Evolutionary conservation across 2,113 vertebrate species (phyloP).

Genomic region (Lutjanus erythropterus): DNA sequence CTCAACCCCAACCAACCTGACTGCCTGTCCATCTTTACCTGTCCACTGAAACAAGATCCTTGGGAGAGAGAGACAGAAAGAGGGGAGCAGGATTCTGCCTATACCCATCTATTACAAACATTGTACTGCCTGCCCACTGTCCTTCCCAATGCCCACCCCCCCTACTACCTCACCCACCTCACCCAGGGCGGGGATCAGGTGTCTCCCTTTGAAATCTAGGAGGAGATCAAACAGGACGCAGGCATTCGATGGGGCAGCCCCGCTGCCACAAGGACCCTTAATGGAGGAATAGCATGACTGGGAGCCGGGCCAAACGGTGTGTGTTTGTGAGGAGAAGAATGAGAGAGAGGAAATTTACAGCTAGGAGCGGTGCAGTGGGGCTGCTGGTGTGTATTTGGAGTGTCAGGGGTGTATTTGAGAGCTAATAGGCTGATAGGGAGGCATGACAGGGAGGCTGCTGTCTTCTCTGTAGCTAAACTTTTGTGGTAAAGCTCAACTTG

Average conservation of each 20-base stretch:
- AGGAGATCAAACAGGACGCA: constrained; percentile 80
- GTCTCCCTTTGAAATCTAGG: constrained; percentile 82
- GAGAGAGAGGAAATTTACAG: constrained; percentile 28
- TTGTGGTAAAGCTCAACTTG: constrained; percentile 1
- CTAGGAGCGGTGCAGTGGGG: background rate
- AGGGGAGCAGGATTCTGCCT: constrained; percentile 32
- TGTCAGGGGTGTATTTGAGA: constrained; percentile 14
- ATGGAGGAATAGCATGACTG: constrained; percentile 56
- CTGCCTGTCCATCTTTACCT: constrained; percentile 59
- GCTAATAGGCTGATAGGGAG: constrained; percentile 30
- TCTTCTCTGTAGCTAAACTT: background rate
- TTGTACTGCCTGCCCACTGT: constrained; percentile 54
- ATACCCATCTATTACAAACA: constrained; percentile 60
- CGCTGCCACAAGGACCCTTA: constrained; percentile 65
- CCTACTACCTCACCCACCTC: constrained; percentile 52
- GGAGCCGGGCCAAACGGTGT: constrained; percentile 49
- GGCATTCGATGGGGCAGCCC: constrained; percentile 69
- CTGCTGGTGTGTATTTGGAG: constrained; percentile 27
- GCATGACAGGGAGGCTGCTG: constrained; percentile 6
- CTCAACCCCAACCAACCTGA: constrained; percentile 44
- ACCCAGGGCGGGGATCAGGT: constrained; percentile 71
- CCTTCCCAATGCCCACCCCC: constrained; percentile 46
- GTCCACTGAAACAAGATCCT: constrained; percentile 57
- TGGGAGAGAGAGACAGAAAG: constrained; percentile 29
- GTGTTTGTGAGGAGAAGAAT: constrained; percentile 21